Conservation (phyloP, 2,888 invertebrate genomes). For the Torymus tubicola region DNA sequence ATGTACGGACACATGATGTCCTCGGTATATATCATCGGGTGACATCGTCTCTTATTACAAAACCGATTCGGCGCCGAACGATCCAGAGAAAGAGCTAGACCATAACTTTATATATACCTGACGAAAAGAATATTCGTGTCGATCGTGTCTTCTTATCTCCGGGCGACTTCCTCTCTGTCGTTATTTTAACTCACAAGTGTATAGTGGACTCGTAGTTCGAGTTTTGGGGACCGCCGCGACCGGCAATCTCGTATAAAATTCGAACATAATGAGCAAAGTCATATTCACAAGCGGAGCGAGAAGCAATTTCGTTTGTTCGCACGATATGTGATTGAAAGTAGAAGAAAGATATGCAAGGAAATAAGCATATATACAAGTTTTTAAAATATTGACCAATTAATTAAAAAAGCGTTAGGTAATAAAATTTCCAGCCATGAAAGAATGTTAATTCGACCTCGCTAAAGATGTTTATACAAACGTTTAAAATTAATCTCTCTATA, state of each 20-base stretch:
- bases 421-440: no score
- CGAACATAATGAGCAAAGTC: constrained; percentile 41
- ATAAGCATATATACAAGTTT: no score
- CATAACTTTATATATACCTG: constrained; percentile 10
- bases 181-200: constrained; percentile 29
- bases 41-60: constrained; percentile 52
- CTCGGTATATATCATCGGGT: constrained; percentile 22
- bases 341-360: no score
- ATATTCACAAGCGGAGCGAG: constrained; percentile 23
- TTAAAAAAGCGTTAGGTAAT: no score
- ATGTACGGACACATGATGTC: no score
- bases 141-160: constrained; percentile 34
- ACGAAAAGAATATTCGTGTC: neutral
- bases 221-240: neutral
- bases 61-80: constrained; percentile 26
- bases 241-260: constrained; percentile 46
- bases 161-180: constrained; percentile 41
- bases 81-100: constrained; percentile 1
- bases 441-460: no score
- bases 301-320: neutral
- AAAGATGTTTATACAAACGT: no score
- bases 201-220: neutral
- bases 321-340: no score
- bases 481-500: no score
- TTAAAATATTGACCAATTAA: no score